Base-by-base conservation (phyloP, 2,888 invertebrate species). In the Lasioglossum figueresi region DNA sequence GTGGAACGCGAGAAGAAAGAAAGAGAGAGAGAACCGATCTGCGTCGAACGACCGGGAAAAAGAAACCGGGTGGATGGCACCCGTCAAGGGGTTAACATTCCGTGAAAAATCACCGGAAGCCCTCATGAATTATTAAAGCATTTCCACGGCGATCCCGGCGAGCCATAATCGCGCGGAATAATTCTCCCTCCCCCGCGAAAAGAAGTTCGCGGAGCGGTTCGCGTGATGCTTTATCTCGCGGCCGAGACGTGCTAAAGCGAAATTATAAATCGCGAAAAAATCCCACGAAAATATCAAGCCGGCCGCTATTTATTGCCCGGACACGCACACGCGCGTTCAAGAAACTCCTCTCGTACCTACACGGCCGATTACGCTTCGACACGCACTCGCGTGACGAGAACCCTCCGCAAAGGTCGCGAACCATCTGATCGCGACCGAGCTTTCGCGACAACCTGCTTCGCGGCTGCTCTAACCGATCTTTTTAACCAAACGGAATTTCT, bases 381-480 rank as follows among this genome's bases (percentile, higher is more conserved):
- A 91, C 90, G 90, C 90, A 86, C 82, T 84, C 77, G 88, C 88
- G 88, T 90, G 89, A 82, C 83, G 74, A 78, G 85, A 76, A 84
- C 85, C 80, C 31, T 78, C 23, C 8, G 43, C 34, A 63, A 78
- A 71, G 68, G 66, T 73, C 59, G 75, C 68, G 79, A 86, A 79
- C 84, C 79, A 84, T 79, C 76, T 70, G 79, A 81, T 86, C 72
- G 37, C 76, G 27, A 12, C 1, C 23, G 14, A 40, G 12, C 70
- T 70, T 14, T n/a, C n/a, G 5, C 23, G 40, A 23, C 37, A 40
- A 14, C n/a, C n/a, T n/a, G n/a, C 37, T n/a, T 40, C 70, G 12
- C 31, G 66, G 66, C 34, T 23, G 31, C 10, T 37, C 8, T 37
- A 66, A n/a, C 34, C 34, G 19, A 31, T 27, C n/a, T 31, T 63